Base-by-base conservation (phyloP, 2,888 invertebrate species). In the Morpho helenor region DNA sequence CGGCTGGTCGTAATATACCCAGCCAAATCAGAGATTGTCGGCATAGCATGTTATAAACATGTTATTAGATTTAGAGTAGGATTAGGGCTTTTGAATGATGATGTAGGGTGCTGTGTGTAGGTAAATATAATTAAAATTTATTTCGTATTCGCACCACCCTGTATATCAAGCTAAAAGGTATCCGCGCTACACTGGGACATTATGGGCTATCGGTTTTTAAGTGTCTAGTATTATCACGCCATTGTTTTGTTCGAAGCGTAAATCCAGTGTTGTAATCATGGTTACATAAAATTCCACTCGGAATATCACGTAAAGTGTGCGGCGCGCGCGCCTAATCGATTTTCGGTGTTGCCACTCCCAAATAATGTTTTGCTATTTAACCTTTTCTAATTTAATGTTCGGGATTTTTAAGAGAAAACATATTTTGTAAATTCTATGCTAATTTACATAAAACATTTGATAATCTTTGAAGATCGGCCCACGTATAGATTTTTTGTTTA, bases 241-340 rank as follows among this genome's bases (percentile, higher is more conserved):
- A 64, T 72, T 69, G 68, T 69, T 64, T 55, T 56, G 61, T 66
- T 63, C 66, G 69, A 66, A 73, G 73, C 70, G 76, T 77, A 77
- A 77, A 75, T 73, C 71, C 68, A 63, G 57, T 65, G 67, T 66
- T 16, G 63, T 69, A 71, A 71, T 66, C 65, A 63, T 69, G 65
- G 67, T 69, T 75, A 77, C 80, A 80, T 61, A 66, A 68, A 76
- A 79, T 75, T 77, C 79, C 77, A 79, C 73, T 74, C 67, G 62
- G 60, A 64, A 68, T 63, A 65, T 62, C 68, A 49, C 67, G 69
- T 72, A 69, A 60, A 51, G 59, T 43, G 56, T 58, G 61, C 66
- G 62, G 70, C 70, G 71, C 73, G 71, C 70, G 73, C 73, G 68
- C 58, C 64, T 75, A 75, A 78, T 77, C 72, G 74, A 71, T 73